Percentiles rank a stretch among this genome's conserved stretches.
Evolutionary conservation across 2,113 vertebrate species (phyloP).

Genomic region (Brachionichthys hirsutus): DNA sequence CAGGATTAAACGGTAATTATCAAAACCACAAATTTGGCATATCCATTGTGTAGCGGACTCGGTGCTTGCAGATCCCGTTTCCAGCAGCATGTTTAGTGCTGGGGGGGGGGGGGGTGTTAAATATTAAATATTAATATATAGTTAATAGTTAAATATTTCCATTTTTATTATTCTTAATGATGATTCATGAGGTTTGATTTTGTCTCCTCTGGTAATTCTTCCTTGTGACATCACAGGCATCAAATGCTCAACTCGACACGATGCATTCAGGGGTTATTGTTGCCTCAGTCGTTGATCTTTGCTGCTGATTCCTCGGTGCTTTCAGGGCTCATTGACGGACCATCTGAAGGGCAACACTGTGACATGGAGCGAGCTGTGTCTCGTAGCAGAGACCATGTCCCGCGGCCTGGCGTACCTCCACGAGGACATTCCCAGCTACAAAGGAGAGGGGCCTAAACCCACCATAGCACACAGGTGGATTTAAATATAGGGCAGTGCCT

Average conservation of each 20-base stretch:
- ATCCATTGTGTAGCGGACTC: slow-evolving; percentile 6
- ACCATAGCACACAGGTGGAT: slow-evolving; percentile 94
- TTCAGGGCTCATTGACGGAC: slow-evolving; percentile 93
- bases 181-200: background rate
- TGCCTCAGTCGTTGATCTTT: slow-evolving; percentile 10
- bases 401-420: slow-evolving; percentile 94
- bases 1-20: slow-evolving; percentile 29
- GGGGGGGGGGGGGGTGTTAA: too few relatives aligned
- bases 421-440: slow-evolving; percentile 91
- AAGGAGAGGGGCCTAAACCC: slow-evolving; percentile 94
- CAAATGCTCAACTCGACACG: background rate
- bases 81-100: background rate
- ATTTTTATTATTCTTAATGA: slow-evolving; percentile 1
- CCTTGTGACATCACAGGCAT: background rate
- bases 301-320: slow-evolving; percentile 8
- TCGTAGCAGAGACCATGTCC: slow-evolving; percentile 93
- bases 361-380: slow-evolving; percentile 94
- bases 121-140: too few relatives aligned
- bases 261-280: background rate
- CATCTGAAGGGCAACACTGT: slow-evolving; percentile 95
- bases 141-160: slow-evolving; percentile 3
- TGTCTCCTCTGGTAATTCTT: background rate
- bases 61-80: slow-evolving; percentile 1
- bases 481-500: background rate
- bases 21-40: slow-evolving; percentile 12